Percentiles rank a stretch among this genome's conserved stretches.
phyloP scores from a whole-genome alignment of 2,888 invertebrate species.

The Cheilosia grossa region DNA sequence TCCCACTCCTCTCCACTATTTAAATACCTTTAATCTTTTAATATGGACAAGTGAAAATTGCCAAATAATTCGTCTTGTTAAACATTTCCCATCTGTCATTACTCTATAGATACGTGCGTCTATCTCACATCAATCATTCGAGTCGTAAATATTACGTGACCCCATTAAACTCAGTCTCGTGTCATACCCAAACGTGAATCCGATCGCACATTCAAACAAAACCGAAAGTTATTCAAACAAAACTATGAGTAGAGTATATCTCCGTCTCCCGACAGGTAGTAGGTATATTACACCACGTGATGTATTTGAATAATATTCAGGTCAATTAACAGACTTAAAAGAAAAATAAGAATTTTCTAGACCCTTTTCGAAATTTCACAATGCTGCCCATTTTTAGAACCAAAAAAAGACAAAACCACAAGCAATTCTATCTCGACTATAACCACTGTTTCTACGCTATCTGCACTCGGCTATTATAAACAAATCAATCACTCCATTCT shows the following conservation, averaged over 20 bases:
- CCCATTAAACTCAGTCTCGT: not conserved
- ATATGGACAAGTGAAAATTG: no score
- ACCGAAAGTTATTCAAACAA: not conserved
- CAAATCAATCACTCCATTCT: conserved; percentile 25
- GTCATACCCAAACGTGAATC: not conserved
- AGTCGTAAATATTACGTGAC: not conserved
- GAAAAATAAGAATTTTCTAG: not conserved
- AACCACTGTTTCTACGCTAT: not conserved
- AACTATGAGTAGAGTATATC: not conserved
- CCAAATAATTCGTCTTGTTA: no score
- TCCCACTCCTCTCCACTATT: no score
- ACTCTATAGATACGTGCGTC: not conserved
- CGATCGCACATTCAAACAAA: not conserved
- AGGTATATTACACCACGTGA: not conserved
- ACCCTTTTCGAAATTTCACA: not conserved
- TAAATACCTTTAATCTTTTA: no score
- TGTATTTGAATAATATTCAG: not conserved
- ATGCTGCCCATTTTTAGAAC: not conserved
- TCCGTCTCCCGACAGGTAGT: not conserved
- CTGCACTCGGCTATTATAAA: conserved; percentile 17
- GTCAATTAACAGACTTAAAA: not conserved
- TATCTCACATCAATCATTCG: not conserved
- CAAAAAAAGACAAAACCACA: not conserved
- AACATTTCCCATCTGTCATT: no score
- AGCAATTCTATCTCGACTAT: not conserved